Base-by-base conservation (phyloP, 2,113 vertebrate genomes). In the Daphoenositta chrysoptera region DNA sequence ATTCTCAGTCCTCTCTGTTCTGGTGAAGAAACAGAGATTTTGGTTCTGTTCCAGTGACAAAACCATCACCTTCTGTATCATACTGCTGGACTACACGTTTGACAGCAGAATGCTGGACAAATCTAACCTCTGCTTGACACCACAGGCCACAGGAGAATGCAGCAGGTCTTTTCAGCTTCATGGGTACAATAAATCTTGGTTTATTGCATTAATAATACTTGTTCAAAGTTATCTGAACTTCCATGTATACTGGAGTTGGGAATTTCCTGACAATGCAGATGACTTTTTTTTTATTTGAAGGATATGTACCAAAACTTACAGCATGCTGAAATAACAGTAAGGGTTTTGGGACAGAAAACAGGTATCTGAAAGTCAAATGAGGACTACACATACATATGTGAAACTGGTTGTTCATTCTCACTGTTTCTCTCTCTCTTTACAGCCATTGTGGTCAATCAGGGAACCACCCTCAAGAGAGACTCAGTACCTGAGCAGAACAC, bases 81-180 rank as follows among this genome's bases (percentile, higher is more conserved):
- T 30, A 45, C 7, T 72, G 40, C 19, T 42, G 58, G 33, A 71
- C 42, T 90, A 26, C 11, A 10, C 4, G 42, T 56, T 88, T 88
- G 71, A 92, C n/a, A 93, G 53, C 13, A 76, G 24, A 86, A 80
- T 33, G 26, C 22, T 65, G 39, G 44, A 47, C 37, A 78, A 70
- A 44, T 70, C 28, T 69, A 53, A 73, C 37, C 26, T 48, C 35
- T 81, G 17, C 23, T 83, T 86, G 66, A 80, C 44, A 77, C 50
- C n/a, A 45, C 1, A 4, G 27, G 69, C n/a, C 24, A 40, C 53
- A 73, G 22, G 21, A 92, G 45, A 92, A 45, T 0, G 0, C 23
- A 80, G 19, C 27, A 50, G 18, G 9, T 64, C 39, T 88, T 76
- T 85, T n/a, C 66, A 88, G 2, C 12, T 65, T 77, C 64, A 69